phyloP scores from a whole-genome alignment of 2,797 vertebrate genomes.

The Melanotaenia boesemani region DNA sequence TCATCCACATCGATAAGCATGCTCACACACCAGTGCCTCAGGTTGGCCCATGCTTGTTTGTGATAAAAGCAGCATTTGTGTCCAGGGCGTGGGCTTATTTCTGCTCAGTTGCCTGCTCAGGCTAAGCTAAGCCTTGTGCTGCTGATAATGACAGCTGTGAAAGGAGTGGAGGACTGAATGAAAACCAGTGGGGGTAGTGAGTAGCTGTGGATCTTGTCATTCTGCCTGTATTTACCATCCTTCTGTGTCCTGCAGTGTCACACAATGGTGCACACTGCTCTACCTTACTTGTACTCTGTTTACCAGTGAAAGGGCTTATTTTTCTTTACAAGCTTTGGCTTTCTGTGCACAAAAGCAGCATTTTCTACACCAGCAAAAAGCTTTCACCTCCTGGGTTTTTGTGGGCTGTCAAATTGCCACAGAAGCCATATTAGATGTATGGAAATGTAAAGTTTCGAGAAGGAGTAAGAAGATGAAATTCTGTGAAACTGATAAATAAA shows the following conservation, averaged over 20 bases:
- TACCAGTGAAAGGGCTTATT: conserved; percentile 44
- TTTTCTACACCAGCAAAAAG: conserved; percentile 26
- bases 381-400: conserved; percentile 6
- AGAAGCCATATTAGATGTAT: conserved; percentile 1
- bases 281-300: conserved; percentile 50
- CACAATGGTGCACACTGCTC: conserved; percentile 54
- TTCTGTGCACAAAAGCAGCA: conserved; percentile 20
- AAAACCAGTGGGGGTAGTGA: conserved; percentile 67
- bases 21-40: conserved; percentile 13
- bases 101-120: conserved; percentile 75
- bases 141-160: conserved; percentile 77
- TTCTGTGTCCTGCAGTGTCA: conserved; percentile 66
- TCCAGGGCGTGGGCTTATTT: conserved; percentile 71
- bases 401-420: conserved; percentile 29
- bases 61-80: conserved; percentile 70
- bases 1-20: conserved; percentile 1
- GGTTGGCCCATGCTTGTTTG: conserved; percentile 57
- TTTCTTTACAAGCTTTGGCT: conserved; percentile 30
- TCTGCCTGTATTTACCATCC: conserved; percentile 64
- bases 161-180: conserved; percentile 74
- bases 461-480: not conserved
- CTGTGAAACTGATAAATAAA: no score
- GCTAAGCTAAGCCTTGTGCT: conserved; percentile 77
- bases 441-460: not conserved
- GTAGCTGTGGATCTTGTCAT: conserved; percentile 54